These are phyloP conservation scores for Oncorhynchus nerka DNA, from an alignment of 2,113 vertebrate species.

Conservation along the genomic window DNA sequence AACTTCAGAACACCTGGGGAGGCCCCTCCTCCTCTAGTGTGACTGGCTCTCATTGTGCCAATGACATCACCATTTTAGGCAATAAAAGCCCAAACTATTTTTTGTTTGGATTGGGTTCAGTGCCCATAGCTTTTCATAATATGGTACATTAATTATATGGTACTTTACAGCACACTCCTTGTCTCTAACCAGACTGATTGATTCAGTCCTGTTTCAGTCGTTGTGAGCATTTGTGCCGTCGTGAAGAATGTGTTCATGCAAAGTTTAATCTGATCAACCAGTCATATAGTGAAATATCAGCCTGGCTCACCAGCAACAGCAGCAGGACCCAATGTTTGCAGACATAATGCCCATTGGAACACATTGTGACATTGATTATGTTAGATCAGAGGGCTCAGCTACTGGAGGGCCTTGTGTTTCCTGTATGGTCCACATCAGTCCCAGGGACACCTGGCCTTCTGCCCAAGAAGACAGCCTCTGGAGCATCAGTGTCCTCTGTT, in stretches of 20 bases:
- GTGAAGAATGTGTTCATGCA: neutral
- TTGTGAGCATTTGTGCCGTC: too few species aligned
- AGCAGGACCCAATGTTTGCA: neutral
- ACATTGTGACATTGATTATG: neutral
- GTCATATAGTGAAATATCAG: neutral
- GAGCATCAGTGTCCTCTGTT: slow-evolving; percentile 16
- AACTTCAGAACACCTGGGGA: slow-evolving; percentile 45
- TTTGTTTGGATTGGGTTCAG: slow-evolving; percentile 3
- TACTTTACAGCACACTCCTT: neutral
- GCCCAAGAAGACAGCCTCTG: neutral
- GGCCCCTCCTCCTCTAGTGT: slow-evolving; percentile 28
- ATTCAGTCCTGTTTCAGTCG: neutral
- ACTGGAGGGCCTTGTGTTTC: neutral
- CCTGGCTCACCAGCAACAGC: neutral
- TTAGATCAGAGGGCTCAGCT: neutral
- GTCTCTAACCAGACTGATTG: neutral
- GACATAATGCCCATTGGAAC: neutral
- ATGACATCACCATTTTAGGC: slow-evolving; percentile 57
- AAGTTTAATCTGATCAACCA: neutral
- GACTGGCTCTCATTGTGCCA: slow-evolving; percentile 35
- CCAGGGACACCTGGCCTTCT: slow-evolving; percentile 4
- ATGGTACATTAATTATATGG: neutral
- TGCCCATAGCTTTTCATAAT: slow-evolving; percentile 5
- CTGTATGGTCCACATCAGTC: slow-evolving; percentile 1
- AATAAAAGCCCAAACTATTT: slow-evolving; percentile 19